Evolutionary conservation across 2,888 invertebrate genomes (phyloP).

Genomic region (Synergus laeviventris): DNA sequence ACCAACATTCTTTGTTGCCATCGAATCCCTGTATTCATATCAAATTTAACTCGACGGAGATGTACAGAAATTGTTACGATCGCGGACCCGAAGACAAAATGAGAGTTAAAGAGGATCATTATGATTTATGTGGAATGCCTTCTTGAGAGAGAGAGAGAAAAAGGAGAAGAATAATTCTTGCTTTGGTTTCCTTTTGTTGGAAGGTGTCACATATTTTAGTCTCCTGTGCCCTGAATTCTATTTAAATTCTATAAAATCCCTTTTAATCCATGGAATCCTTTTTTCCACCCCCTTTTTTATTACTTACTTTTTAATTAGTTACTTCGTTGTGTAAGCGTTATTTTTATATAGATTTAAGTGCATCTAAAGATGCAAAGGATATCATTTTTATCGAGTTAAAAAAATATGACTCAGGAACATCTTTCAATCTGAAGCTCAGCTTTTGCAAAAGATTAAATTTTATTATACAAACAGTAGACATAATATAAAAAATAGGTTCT

Average conservation of each 20-base stretch:
- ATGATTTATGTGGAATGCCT: not conserved
- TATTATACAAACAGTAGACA: not conserved
- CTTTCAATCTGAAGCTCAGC: not conserved
- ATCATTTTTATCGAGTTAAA: too few relatives aligned
- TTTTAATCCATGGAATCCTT: not conserved
- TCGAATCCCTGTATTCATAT: slow-evolving; percentile 71
- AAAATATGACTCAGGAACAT: too few relatives aligned
- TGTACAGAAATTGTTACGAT: slow-evolving; percentile 21
- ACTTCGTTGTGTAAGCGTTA: too few relatives aligned
- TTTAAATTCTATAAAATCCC: not conserved
- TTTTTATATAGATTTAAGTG: too few relatives aligned
- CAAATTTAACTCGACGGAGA: slow-evolving; percentile 65
- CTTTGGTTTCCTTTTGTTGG: not conserved
- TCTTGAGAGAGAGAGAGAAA: not conserved
- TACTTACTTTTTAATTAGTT: too few relatives aligned
- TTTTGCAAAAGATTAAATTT: not conserved
- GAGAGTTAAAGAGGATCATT: slow-evolving; percentile 8
- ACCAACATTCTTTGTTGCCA: slow-evolving; percentile 73
- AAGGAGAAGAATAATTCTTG: not conserved
- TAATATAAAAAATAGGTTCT: not conserved
- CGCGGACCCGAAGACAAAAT: slow-evolving; percentile 5
- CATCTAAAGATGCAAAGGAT: too few relatives aligned
- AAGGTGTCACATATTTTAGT: not conserved
- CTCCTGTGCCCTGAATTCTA: not conserved
- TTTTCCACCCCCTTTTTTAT: too few relatives aligned